Conservation (phyloP, 2,113 vertebrate species). For the Gambusia affinis region DNA sequence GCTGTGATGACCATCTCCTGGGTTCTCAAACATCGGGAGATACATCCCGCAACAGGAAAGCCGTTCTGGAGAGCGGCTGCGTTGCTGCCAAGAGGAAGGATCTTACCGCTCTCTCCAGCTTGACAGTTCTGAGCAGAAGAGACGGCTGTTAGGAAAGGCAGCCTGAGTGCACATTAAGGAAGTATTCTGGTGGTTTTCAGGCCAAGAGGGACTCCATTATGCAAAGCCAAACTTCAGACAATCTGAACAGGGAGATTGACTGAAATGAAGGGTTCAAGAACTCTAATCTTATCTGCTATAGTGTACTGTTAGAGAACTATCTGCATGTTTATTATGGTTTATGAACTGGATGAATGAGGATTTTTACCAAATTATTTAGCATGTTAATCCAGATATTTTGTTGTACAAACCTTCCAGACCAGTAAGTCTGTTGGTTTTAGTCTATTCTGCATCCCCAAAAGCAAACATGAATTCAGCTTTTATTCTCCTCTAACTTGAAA, state of each 20-base stretch:
- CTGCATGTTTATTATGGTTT: too few species aligned
- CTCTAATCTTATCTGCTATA: too few species aligned
- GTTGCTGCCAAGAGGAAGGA: slow-evolving; percentile 58
- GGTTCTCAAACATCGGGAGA: slow-evolving; percentile 58
- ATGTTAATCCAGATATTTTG: too few species aligned
- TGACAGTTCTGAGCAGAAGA: slow-evolving; percentile 58
- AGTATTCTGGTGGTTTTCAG: slow-evolving; percentile 34
- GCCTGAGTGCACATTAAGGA: slow-evolving; percentile 38
- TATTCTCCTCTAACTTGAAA: too few species aligned
- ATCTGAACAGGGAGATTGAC: not conserved
- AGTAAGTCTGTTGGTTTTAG: too few species aligned
- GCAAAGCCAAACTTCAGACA: slow-evolving; percentile 8
- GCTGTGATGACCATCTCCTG: slow-evolving; percentile 59
- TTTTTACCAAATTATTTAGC: too few species aligned
- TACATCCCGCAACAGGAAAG: slow-evolving; percentile 27
- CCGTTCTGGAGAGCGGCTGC: slow-evolving; percentile 46
- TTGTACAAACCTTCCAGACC: too few species aligned
- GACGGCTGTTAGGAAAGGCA: slow-evolving; percentile 59
- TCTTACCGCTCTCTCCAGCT: slow-evolving; percentile 49
- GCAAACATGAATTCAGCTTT: too few species aligned
- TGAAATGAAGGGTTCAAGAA: not conserved
- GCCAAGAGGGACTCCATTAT: slow-evolving; percentile 28
- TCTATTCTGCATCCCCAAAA: too few species aligned
- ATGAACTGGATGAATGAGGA: too few species aligned
- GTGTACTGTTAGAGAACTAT: too few species aligned